Percentiles rank a stretch among this genome's conserved stretches.
Conservation (phyloP, 2,113 vertebrate genomes). For the Pelecanus crispus region DNA sequence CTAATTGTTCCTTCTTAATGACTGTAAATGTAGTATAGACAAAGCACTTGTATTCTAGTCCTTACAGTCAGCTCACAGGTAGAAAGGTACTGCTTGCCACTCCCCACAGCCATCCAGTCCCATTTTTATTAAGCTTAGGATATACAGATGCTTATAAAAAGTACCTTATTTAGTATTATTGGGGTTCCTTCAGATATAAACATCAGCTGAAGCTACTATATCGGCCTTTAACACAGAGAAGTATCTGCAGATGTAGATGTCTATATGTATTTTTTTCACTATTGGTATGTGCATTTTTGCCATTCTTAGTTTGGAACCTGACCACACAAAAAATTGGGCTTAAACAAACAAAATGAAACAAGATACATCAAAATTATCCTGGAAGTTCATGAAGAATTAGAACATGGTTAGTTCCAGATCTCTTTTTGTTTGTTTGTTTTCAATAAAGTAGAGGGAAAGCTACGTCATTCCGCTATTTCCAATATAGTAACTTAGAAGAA, state of each 20-base stretch:
- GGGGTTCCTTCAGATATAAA: background rate
- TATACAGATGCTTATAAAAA: background rate
- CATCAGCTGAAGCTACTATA: background rate
- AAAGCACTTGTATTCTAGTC: background rate
- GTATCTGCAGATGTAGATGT: background rate
- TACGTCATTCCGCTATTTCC: background rate
- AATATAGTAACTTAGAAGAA: background rate
- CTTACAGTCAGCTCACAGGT: background rate
- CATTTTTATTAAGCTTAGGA: background rate
- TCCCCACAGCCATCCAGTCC: background rate
- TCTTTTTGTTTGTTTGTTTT: background rate
- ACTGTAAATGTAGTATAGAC: background rate
- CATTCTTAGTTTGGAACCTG: background rate
- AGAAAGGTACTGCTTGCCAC: background rate
- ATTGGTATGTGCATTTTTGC: background rate
- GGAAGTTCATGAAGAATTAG: background rate
- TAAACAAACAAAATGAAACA: background rate
- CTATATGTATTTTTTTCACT: background rate
- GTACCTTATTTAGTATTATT: background rate
- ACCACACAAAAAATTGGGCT: background rate
- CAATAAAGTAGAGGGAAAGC: background rate
- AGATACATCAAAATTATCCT: background rate
- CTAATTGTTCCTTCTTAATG: background rate
- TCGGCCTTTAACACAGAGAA: background rate
- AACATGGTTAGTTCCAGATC: background rate